Evolutionary conservation across 1,140 invertebrate genomes (phyloP).

Genomic region (Aethina tumida): DNA sequence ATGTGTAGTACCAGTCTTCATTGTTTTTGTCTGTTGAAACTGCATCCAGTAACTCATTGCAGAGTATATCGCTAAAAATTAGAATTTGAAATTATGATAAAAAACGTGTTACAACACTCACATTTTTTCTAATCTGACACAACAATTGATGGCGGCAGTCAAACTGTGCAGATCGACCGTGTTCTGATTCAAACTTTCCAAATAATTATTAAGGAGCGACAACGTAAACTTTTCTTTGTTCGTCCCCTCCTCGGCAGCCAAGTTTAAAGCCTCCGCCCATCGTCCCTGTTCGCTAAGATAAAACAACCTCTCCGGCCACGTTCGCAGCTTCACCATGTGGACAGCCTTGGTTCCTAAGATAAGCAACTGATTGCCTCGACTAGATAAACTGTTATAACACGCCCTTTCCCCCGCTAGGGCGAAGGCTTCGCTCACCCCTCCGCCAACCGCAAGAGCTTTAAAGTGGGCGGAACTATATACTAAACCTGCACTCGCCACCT

Average conservation of each 20-base stretch:
- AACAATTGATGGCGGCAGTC: slow-evolving; percentile 33
- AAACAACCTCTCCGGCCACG: slow-evolving; percentile 70
- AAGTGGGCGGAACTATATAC: slow-evolving; percentile 90
- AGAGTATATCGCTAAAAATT: slow-evolving; percentile 33
- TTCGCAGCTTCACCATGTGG: slow-evolving; percentile 68
- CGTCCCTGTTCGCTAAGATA: slow-evolving; percentile 57
- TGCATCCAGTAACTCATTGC: slow-evolving; percentile 42
- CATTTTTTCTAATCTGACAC: slow-evolving; percentile 34
- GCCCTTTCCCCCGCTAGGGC: slow-evolving; percentile 64
- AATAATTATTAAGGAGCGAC: slow-evolving; percentile 28
- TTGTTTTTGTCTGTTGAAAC: slow-evolving; percentile 28
- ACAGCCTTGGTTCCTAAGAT: slow-evolving; percentile 75
- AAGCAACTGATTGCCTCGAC: slow-evolving; percentile 70
- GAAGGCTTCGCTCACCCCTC: slow-evolving; percentile 51
- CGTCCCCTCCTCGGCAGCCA: slow-evolving; percentile 36
- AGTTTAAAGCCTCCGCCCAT: slow-evolving; percentile 48
- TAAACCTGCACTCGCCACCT: slow-evolving; percentile 73
- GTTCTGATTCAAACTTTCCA: slow-evolving; percentile 29
- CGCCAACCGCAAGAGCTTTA: slow-evolving; percentile 70
- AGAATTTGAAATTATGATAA: slow-evolving; percentile 4
- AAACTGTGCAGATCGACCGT: slow-evolving; percentile 31
- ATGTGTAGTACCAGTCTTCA: slow-evolving; percentile 35
- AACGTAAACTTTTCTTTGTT: slow-evolving; percentile 28
- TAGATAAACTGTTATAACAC: slow-evolving; percentile 83
- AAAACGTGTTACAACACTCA: slow-evolving; percentile 34